phyloP scores from a whole-genome alignment of 2,113 vertebrate species.

The Trichechus manatus region DNA sequence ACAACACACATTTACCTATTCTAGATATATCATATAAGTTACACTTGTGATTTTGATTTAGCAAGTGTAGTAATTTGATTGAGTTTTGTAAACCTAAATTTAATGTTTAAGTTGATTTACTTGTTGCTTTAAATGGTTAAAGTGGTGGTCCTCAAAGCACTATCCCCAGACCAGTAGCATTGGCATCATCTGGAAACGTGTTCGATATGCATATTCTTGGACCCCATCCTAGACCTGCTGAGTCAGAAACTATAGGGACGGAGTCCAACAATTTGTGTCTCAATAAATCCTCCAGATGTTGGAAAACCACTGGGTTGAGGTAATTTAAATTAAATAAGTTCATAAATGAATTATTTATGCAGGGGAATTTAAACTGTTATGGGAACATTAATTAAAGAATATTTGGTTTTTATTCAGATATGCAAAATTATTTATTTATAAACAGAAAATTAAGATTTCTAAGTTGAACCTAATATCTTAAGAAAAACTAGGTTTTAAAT shows the following conservation, averaged over 20 bases:
- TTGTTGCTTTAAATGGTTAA: neutral
- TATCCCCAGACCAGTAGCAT: no score
- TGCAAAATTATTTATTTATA: constrained; percentile 21
- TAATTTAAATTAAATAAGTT: neutral
- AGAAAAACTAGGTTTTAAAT: neutral
- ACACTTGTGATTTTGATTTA: neutral
- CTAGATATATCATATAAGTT: neutral
- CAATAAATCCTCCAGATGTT: neutral
- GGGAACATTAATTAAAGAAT: neutral
- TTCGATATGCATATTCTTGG: no score
- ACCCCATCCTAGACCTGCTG: no score
- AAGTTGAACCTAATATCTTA: neutral
- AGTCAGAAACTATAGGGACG: no score
- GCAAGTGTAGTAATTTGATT: neutral
- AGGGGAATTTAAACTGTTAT: neutral
- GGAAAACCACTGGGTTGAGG: neutral
- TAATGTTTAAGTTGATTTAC: neutral
- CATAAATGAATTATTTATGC: neutral
- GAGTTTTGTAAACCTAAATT: neutral
- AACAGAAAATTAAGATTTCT: neutral
- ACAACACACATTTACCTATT: no score
- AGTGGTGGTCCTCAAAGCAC: neutral
- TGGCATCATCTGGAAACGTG: no score
- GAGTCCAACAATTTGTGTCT: neutral
- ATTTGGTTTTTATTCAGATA: neutral